Conservation (phyloP, 2,113 vertebrate genomes). For the Corythaixoides concolor region DNA sequence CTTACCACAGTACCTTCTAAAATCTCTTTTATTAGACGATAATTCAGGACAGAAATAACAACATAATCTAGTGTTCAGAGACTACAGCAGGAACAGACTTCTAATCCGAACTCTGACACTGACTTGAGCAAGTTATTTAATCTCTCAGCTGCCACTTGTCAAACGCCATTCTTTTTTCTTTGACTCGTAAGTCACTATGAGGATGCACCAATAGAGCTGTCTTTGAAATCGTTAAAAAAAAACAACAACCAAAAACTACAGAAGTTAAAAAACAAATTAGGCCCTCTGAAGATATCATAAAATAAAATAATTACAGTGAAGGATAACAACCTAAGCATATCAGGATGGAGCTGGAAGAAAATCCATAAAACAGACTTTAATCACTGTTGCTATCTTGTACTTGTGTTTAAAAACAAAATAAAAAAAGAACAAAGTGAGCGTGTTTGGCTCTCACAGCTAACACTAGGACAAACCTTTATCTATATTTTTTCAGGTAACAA, state of each 20-base stretch:
- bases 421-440: background rate
- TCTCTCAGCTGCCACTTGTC: background rate
- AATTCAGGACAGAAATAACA: conserved; percentile 1
- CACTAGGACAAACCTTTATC: background rate
- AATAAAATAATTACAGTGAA: background rate
- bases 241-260: background rate
- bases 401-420: background rate
- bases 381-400: background rate
- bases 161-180: background rate
- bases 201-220: background rate
- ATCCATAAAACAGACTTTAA: background rate
- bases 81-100: background rate
- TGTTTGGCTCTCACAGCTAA: background rate
- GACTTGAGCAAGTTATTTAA: background rate
- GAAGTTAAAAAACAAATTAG: background rate
- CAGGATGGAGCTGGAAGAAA: background rate
- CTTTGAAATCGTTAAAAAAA: background rate
- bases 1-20: background rate
- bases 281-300: background rate
- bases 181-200: background rate
- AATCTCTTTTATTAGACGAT: background rate
- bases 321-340: background rate
- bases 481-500: background rate
- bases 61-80: background rate
- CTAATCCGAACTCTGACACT: conserved; percentile 1